Conservation (phyloP, 2,888 invertebrate genomes). For the Vanessa cardui region DNA sequence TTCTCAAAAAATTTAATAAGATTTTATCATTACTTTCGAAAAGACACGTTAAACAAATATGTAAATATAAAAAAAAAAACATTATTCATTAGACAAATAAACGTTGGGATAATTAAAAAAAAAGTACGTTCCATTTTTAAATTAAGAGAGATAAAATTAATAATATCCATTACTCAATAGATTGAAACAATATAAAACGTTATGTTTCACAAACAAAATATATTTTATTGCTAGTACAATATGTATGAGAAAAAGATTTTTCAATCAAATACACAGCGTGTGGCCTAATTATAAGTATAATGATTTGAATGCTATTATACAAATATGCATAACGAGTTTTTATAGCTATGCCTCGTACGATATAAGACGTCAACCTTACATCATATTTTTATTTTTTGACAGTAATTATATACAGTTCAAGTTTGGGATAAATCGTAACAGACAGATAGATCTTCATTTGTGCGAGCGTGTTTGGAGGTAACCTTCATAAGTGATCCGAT, state of each 20-base stretch:
- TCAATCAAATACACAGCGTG: slow-evolving; percentile 72
- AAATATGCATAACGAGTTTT: slow-evolving; percentile 41
- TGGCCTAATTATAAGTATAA: slow-evolving; percentile 68
- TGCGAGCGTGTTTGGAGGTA: too few species aligned
- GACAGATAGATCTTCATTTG: too few species aligned
- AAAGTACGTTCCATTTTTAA: slow-evolving; percentile 25
- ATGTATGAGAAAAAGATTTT: slow-evolving; percentile 50
- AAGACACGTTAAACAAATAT: neutral
- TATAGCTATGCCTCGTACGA: slow-evolving; percentile 22
- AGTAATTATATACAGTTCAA: neutral
- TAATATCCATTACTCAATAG: slow-evolving; percentile 43
- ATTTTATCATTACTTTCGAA: too few species aligned
- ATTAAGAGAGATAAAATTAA: slow-evolving; percentile 36
- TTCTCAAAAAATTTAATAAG: too few species aligned
- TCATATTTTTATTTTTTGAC: neutral
- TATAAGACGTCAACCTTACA: neutral
- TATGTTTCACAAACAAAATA: slow-evolving; percentile 35
- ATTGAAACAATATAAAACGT: slow-evolving; percentile 38
- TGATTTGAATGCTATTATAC: slow-evolving; percentile 54
- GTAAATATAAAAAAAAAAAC: slow-evolving; percentile 1
- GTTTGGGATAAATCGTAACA: too few species aligned
- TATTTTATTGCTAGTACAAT: slow-evolving; percentile 31
- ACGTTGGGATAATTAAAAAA: slow-evolving; percentile 1
- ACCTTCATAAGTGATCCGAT: too few species aligned
- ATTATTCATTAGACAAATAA: slow-evolving; percentile 3